Percentiles rank a stretch among this genome's conserved stretches.
phyloP scores from a whole-genome alignment of 2,888 invertebrate species.

The Ophioninae sp. region DNA sequence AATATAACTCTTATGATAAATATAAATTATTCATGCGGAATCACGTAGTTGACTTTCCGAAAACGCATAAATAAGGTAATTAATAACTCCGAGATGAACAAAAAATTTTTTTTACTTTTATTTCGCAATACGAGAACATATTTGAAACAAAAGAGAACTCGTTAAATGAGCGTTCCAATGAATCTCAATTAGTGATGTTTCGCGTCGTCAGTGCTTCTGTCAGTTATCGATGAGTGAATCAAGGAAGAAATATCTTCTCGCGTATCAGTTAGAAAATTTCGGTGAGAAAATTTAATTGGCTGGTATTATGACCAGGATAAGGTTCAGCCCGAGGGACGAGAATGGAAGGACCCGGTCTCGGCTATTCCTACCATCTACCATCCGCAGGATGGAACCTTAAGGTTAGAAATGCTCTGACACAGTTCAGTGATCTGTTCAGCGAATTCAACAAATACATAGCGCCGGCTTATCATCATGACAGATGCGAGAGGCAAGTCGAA shows the following conservation, averaged over 20 bases:
- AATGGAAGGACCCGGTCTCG: constrained; percentile 85
- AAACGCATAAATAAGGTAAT: constrained; percentile 44
- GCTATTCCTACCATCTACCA: constrained; percentile 92
- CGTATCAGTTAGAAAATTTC: background rate
- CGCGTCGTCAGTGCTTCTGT: background rate
- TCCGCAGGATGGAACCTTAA: constrained; percentile 89
- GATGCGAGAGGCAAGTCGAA: constrained; percentile 91
- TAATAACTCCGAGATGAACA: constrained; percentile 1
- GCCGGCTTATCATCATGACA: constrained; percentile 97
- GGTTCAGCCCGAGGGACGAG: constrained; percentile 70
- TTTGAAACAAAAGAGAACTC: constrained; percentile 8
- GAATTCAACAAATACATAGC: constrained; percentile 98
- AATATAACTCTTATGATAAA: constrained; percentile 24
- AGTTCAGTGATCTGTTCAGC: constrained; percentile 96
- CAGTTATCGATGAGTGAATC: background rate
- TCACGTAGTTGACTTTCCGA: background rate
- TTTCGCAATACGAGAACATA: background rate
- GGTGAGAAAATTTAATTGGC: constrained; percentile 3
- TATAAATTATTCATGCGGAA: constrained; percentile 35
- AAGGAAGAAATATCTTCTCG: background rate
- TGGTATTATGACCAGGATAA: constrained; percentile 54
- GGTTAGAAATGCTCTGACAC: constrained; percentile 90
- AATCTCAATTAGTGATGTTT: background rate
- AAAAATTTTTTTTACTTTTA: constrained; percentile 1
- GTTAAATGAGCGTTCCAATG: constrained; percentile 15